Percentiles rank a stretch among this genome's conserved stretches.
Conservation (phyloP, 2,797 vertebrate species). For the Channallabes apus region DNA sequence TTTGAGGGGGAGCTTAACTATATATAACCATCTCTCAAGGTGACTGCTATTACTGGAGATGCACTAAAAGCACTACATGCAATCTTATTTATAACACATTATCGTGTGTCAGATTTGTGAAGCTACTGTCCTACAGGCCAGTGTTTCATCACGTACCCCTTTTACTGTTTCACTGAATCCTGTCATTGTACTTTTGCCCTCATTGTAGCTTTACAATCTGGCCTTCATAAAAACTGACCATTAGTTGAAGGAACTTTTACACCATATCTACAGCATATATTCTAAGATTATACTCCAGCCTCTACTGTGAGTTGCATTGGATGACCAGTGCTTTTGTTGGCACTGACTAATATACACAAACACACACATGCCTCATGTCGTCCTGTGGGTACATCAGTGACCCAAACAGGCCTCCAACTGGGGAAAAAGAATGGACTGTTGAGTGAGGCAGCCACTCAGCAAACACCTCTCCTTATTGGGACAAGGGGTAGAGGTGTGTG, state of each 20-base stretch:
- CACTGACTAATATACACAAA: constrained; percentile 22
- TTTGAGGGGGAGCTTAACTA: too few relatives aligned
- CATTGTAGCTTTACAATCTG: background rate
- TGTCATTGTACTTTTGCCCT: background rate
- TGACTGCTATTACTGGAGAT: background rate
- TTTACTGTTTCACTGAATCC: background rate
- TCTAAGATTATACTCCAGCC: background rate
- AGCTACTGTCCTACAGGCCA: background rate
- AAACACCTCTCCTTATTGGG: constrained; percentile 55
- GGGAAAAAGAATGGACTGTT: constrained; percentile 37
- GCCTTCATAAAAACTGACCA: background rate
- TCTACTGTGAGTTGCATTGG: background rate
- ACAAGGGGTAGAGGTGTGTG: constrained; percentile 33
- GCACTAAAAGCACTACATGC: background rate
- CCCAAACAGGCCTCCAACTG: constrained; percentile 26
- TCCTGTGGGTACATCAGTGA: constrained; percentile 31
- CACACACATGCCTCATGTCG: constrained; percentile 19
- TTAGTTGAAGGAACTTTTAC: background rate
- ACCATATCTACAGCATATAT: background rate
- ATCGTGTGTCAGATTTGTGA: background rate
- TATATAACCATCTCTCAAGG: background rate
- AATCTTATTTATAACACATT: constrained; percentile 13
- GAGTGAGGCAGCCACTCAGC: constrained; percentile 49
- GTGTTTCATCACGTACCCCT: background rate
- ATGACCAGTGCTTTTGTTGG: constrained; percentile 18